These are phyloP conservation scores for Eupleurogrammus muticus DNA, from an alignment of 2,797 vertebrate species.

Conservation along the genomic window DNA sequence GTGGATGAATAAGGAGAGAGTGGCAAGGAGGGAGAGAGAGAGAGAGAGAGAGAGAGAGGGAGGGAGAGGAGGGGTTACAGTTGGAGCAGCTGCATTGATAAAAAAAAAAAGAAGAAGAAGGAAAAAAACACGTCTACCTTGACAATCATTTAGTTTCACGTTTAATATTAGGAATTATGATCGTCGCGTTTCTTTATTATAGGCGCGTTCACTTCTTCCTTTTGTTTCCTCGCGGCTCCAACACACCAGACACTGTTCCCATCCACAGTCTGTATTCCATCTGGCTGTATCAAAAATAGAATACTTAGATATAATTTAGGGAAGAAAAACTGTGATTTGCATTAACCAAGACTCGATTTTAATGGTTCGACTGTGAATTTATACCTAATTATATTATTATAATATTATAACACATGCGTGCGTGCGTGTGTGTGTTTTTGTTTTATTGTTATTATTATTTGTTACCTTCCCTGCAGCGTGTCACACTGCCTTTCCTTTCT, in stretches of 20 bases:
- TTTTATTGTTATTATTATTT: too few species aligned
- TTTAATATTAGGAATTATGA: constrained; percentile 39
- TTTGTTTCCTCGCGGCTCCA: not conserved
- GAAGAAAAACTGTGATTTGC: not conserved
- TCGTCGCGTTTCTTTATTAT: not conserved
- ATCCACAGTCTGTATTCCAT: not conserved
- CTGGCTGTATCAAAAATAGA: not conserved
- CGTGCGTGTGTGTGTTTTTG: too few species aligned
- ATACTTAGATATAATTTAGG: not conserved
- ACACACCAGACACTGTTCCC: not conserved
- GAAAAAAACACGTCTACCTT: constrained; percentile 59
- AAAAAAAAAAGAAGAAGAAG: constrained; percentile 28
- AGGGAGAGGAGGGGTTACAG: constrained; percentile 73
- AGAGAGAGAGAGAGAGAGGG: constrained; percentile 33
- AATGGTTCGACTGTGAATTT: not conserved
- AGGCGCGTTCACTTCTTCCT: not conserved
- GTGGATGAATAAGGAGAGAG: constrained; percentile 65
- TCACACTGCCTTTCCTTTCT: constrained; percentile 11
- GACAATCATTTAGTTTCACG: constrained; percentile 53
- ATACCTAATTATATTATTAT: not conserved
- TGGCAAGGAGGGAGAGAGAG: constrained; percentile 38
- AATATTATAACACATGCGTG: not conserved
- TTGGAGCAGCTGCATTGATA: constrained; percentile 72
- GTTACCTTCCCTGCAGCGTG: constrained; percentile 13
- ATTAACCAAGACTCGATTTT: not conserved